Evolutionary conservation across 2,113 vertebrate genomes (phyloP).

Genomic region (Triplophysa rosa): DNA sequence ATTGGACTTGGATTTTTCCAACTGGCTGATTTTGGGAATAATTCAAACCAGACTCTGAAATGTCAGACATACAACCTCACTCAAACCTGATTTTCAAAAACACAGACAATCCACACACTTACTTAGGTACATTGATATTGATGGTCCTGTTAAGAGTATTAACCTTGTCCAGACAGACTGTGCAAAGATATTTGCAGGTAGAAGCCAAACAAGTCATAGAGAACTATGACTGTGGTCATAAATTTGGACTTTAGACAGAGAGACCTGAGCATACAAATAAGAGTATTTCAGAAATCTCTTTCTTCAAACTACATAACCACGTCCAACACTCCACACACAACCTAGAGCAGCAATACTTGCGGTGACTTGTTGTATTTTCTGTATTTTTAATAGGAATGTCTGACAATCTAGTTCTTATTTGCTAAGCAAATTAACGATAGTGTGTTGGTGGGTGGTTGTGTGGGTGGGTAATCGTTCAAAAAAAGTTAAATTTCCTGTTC

Average conservation of each 20-base stretch:
- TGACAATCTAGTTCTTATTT: background rate
- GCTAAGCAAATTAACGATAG: background rate
- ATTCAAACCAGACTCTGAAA: constrained; percentile 44
- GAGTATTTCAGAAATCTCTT: background rate
- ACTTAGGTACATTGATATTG: constrained; percentile 8
- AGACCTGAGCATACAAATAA: too few species aligned
- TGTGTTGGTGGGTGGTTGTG: background rate
- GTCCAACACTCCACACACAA: background rate
- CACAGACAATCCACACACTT: background rate
- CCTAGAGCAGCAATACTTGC: background rate
- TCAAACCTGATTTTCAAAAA: constrained; percentile 37
- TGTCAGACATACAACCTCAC: constrained; percentile 33
- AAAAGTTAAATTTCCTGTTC: background rate
- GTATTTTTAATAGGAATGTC: too few species aligned
- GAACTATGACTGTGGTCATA: too few species aligned
- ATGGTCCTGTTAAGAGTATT: background rate
- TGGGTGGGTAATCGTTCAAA: too few species aligned
- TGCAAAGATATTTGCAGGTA: background rate
- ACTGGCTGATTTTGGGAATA: constrained; percentile 28
- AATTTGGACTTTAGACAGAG: too few species aligned
- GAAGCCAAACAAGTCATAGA: background rate
- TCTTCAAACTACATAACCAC: too few species aligned
- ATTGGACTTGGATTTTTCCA: constrained; percentile 25
- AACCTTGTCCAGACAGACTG: constrained; percentile 19
- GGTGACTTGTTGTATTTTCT: background rate